Conservation (phyloP, 2,113 vertebrate species). For the Ptyas mucosa region DNA sequence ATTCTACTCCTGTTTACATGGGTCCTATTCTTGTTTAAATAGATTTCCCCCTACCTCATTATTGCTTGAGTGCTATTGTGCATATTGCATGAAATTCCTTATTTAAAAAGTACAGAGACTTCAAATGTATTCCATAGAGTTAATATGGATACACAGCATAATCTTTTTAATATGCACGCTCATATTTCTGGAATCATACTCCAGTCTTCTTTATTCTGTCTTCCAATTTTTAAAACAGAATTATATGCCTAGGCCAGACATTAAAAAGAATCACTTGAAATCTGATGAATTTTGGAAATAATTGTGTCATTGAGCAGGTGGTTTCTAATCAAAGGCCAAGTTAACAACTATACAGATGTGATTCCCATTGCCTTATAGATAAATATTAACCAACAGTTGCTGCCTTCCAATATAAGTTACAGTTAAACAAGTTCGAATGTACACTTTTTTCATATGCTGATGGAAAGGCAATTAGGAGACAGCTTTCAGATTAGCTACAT, state of each 20-base stretch:
- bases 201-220: not conserved
- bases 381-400: not conserved
- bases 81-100: not conserved
- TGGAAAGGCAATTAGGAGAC: not conserved
- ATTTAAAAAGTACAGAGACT: not conserved
- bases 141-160: not conserved
- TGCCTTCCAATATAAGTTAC: not conserved
- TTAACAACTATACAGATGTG: fast-evolving
- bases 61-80: not conserved
- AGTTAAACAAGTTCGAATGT: not conserved
- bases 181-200: not conserved
- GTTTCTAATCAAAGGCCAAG: not conserved
- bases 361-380: not conserved
- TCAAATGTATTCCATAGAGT: not conserved
- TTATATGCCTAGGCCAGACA: not conserved
- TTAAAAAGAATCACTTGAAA: not conserved
- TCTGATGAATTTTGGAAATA: not conserved
- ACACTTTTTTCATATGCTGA: not conserved
- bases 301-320: not conserved
- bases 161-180: not conserved
- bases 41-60: not conserved
- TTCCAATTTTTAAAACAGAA: not conserved
- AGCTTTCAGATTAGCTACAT: not conserved
- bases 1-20: not conserved
- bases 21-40: not conserved